Conservation (phyloP, 2,888 invertebrate genomes). For the Bellardia pandia region DNA sequence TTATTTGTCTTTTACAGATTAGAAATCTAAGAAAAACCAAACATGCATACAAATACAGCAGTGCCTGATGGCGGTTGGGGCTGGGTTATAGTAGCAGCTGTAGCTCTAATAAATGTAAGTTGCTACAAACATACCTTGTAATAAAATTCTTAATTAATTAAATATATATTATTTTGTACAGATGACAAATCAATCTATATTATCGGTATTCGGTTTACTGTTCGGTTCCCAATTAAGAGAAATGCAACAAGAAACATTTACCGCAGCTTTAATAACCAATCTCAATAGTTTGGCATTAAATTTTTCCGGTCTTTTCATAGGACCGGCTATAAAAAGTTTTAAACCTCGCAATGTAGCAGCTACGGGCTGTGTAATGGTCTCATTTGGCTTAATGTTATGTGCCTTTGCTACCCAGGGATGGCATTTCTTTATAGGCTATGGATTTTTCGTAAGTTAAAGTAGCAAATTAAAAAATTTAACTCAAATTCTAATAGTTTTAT, state of each 20-base stretch:
- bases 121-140: slow-evolving; percentile 9
- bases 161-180: slow-evolving; percentile 75
- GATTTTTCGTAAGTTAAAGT: slow-evolving; percentile 85
- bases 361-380: slow-evolving; percentile 85
- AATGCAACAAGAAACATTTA: slow-evolving; percentile 88
- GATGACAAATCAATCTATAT: slow-evolving; percentile 89
- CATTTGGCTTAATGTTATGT: slow-evolving; percentile 85
- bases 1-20: slow-evolving; percentile 31
- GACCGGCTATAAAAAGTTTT: slow-evolving; percentile 87
- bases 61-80: slow-evolving; percentile 90
- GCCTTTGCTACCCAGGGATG: slow-evolving; percentile 85
- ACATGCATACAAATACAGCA: slow-evolving; percentile 75
- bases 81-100: slow-evolving; percentile 89
- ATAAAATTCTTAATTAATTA: background rate
- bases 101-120: slow-evolving; percentile 88
- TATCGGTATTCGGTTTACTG: slow-evolving; percentile 89
- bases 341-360: slow-evolving; percentile 86
- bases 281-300: slow-evolving; percentile 85
- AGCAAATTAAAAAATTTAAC: background rate
- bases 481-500: background rate
- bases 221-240: slow-evolving; percentile 87
- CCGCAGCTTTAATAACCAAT: slow-evolving; percentile 88
- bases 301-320: slow-evolving; percentile 87
- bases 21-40: slow-evolving; percentile 22
- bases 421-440: slow-evolving; percentile 86